Conservation (phyloP, 2,797 vertebrate species). For the Furcifer pardalis region DNA sequence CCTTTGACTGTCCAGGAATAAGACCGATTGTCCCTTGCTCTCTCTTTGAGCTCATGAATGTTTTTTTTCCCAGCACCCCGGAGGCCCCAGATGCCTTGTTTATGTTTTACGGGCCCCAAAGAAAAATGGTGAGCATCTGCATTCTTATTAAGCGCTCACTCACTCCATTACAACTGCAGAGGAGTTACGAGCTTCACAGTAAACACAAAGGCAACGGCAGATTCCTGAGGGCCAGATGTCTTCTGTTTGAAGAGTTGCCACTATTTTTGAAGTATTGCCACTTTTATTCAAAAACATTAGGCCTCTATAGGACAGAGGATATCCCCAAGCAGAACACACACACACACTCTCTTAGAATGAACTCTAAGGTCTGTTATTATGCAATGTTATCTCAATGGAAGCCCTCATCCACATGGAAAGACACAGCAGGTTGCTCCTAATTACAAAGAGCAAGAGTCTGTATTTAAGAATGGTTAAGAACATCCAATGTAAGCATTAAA, state of each 20-base stretch:
- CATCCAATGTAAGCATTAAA: no score
- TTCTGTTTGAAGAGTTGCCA: neutral
- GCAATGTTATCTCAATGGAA: neutral
- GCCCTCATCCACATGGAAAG: neutral
- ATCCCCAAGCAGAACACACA: neutral
- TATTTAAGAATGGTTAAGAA: neutral
- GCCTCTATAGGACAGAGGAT: neutral
- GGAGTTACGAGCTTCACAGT: slow-evolving; percentile 10
- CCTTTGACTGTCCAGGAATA: neutral
- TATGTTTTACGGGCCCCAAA: slow-evolving; percentile 22
- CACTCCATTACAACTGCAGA: neutral
- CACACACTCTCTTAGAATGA: neutral
- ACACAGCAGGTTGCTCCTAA: neutral
- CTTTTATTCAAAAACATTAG: neutral
- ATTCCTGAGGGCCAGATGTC: slow-evolving; percentile 29
- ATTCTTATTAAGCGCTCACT: slow-evolving; percentile 11
- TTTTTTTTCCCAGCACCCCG: neutral
- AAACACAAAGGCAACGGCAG: slow-evolving; percentile 10
- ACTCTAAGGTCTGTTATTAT: slow-evolving; percentile 7
- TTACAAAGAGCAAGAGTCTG: neutral
- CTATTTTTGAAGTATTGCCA: neutral
- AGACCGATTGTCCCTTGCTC: neutral
- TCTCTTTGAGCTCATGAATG: neutral
- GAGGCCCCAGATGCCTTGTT: neutral
- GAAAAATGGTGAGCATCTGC: slow-evolving; percentile 21